These are phyloP conservation scores for Xestia c-nigrum DNA, from an alignment of 2,888 invertebrate species.

Conservation along the genomic window DNA sequence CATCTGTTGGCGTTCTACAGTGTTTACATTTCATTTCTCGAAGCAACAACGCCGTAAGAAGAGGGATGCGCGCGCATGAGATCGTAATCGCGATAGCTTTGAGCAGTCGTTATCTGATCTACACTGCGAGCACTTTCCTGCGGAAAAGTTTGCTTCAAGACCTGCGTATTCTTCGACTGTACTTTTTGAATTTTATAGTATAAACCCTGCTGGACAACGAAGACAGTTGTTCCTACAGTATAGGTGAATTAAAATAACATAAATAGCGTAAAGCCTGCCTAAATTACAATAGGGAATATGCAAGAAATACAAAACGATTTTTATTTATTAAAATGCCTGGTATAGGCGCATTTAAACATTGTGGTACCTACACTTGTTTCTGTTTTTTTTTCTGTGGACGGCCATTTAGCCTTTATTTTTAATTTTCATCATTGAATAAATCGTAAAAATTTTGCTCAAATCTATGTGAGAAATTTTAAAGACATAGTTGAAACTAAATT, in stretches of 20 bases:
- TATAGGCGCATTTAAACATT: no score
- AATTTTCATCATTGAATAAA: no score
- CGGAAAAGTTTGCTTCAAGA: constrained; percentile 69
- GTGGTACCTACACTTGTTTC: no score
- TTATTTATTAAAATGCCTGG: no score
- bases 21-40: constrained; percentile 90
- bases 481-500: no score
- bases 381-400: no score
- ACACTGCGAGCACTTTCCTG: constrained; percentile 74
- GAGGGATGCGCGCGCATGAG: constrained; percentile 84
- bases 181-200: constrained; percentile 64
- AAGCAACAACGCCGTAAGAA: constrained; percentile 83
- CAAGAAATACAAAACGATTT: no score
- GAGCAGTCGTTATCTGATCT: constrained; percentile 83
- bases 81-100: constrained; percentile 88
- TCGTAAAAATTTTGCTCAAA: no score
- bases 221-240: neutral
- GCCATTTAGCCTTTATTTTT: no score
- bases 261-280: neutral
- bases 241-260: neutral
- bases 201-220: constrained; percentile 23
- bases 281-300: neutral
- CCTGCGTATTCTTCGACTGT: constrained; percentile 72
- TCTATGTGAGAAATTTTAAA: no score
- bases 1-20: constrained; percentile 86